Evolutionary conservation across 64 coral and sea anemone genomes (phyloP), one percentile per base, ranked within the genome.

Genomic region (Porites australiensis): DNA sequence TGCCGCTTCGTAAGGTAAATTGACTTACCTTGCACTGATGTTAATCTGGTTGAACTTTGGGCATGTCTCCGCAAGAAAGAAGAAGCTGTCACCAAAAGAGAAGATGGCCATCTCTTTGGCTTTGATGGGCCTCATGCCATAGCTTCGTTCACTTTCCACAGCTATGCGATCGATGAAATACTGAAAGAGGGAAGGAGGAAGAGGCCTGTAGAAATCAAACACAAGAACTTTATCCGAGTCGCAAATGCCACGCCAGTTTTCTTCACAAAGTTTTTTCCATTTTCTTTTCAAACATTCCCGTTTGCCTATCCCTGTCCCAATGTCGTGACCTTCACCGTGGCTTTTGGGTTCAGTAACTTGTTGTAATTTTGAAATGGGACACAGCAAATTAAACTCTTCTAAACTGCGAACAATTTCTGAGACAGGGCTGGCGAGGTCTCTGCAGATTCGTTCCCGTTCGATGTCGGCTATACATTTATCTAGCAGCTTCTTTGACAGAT

Each of bases 11-110:
- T 46, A 50, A 50, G 19, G 20, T 18, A 68, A 5, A 50, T 49
- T 11, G 19, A 21, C 66, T 79, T 93, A 51, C 91, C 91, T 88
- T 14, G 75, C 91, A 47, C 77, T 49, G 20, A 93, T 71, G 64
- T 66, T 87, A 37, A 93, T 55, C 53, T 93, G 91, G 83, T 88
- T 93, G 65, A 88, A 27, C 19, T 79, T 93, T 23, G 14, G 85
- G 21, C n/a, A 80, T 15, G 51, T n/a, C 52, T 93, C 75, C 27
- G 79, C 53, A 58, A 88, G 67, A 23, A 93, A 63, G 52, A 88
- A 81, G 84, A 72, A 81, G 9, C 47, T 79, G 47, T 93, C 85
- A 19, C 64, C 91, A 88, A 93, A 88, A 10, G 91, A 93, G 64
- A 93, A 93, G 3, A 93, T 72, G 5, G 83, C 91, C 79, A 88